Base-by-base conservation (phyloP, 2,888 invertebrate genomes). In the Diarsia dahlii region DNA sequence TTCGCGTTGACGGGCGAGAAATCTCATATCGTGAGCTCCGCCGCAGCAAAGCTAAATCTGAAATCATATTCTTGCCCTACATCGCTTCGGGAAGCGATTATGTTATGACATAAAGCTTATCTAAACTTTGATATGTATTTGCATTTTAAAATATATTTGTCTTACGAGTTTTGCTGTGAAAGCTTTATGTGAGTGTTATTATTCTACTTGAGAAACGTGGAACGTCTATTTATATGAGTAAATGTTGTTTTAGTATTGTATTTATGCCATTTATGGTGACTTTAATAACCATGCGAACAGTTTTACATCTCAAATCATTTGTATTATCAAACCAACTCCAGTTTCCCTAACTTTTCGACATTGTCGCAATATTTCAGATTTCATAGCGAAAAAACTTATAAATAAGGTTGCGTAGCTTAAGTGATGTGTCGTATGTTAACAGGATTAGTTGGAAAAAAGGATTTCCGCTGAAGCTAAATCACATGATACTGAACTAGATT, bases 61-160 rank as follows among this genome's bases (percentile, higher is more conserved):
- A 81, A 81, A 84, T 76, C 56, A 73, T 84, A 82, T 82, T 82
- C 68, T 52, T 84, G 82, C 72, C 67, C 68, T 39, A 82, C 62
- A 84, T 82, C 58, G 77, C 80, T 71, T 23, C 56, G 67, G 77
- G 73, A 76, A 81, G 68, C 73, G 70, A 74, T 68, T 68, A 34
- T 67, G 48, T 56, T 52, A 45, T 74, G 69, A 84, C 45, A 70
- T 66, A 50, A 45, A 80, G 75, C 68, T 80, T 84, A 84, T 81
- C 84, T 80, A 60, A 81, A 78, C 56, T 67, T 75, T 58, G 48
- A 67, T 64, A 81, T 81, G 50, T 52, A 63, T 63, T 78, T 67
- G 54, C 46, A 56, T 75, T 81, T 75, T 58, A 63, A 63, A 81
- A 81, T 81, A 63, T 63, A 58, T 81, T 76, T 68, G 34, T 48